A percentile compares a stretch with the other conserved stretches of the same genome.
These are phyloP conservation scores for Nibea albiflora DNA, from an alignment of 2,113 vertebrate species.

Conservation along the genomic window DNA sequence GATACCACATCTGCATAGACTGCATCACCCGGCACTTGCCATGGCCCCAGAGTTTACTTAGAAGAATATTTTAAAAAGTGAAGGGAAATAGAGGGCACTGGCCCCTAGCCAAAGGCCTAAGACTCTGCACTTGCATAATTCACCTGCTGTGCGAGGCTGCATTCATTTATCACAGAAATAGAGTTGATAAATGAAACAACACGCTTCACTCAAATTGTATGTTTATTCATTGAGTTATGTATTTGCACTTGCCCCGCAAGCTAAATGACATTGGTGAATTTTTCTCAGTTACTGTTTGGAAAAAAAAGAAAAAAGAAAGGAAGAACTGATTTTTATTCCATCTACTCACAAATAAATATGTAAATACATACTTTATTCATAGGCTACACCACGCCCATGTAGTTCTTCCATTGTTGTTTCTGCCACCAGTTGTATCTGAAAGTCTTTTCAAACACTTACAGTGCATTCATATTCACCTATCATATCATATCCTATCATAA, in stretches of 20 bases:
- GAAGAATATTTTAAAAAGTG: slow-evolving; percentile 67
- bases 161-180: slow-evolving; percentile 83
- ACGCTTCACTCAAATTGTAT: slow-evolving; percentile 81
- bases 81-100: slow-evolving; percentile 70
- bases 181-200: slow-evolving; percentile 81
- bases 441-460: background rate
- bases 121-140: slow-evolving; percentile 80
- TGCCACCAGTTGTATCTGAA: slow-evolving; percentile 5
- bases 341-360: slow-evolving; percentile 49
- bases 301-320: background rate
- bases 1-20: slow-evolving; percentile 80
- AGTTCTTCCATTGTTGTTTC: background rate
- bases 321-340: slow-evolving; percentile 35
- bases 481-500: slow-evolving; percentile 32
- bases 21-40: slow-evolving; percentile 27
- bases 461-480: slow-evolving; percentile 29
- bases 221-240: slow-evolving; percentile 82
- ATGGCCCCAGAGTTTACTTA: slow-evolving; percentile 49
- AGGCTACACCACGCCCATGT: slow-evolving; percentile 2
- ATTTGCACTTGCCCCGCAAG: slow-evolving; percentile 72
- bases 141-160: slow-evolving; percentile 83
- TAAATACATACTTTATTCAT: slow-evolving; percentile 33
- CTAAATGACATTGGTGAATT: slow-evolving; percentile 69
- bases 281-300: slow-evolving; percentile 56
- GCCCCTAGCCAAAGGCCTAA: slow-evolving; percentile 70